phyloP scores from a whole-genome alignment of 1,140 invertebrate species.

The Lerema accius region DNA sequence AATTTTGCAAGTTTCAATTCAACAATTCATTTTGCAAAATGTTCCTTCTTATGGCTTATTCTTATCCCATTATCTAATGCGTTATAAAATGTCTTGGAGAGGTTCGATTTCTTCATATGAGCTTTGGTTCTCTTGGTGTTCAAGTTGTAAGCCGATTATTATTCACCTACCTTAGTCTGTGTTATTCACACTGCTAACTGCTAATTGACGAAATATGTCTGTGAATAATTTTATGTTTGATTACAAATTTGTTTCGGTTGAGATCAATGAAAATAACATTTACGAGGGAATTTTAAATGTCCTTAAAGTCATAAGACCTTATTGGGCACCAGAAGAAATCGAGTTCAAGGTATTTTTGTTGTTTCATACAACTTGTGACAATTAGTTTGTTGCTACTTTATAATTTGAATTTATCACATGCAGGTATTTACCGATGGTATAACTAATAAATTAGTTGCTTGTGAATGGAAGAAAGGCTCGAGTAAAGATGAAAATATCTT shows the following conservation, averaged over 20 bases:
- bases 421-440: constrained; percentile 97
- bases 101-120: constrained; percentile 5
- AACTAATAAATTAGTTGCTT: constrained; percentile 95
- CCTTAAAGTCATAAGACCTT: constrained; percentile 70
- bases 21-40: no score
- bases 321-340: constrained; percentile 69
- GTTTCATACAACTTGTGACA: constrained; percentile 81
- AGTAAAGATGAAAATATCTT: constrained; percentile 87
- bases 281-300: constrained; percentile 71
- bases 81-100: constrained; percentile 11
- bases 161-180: no score
- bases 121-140: not conserved
- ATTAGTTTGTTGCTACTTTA: constrained; percentile 17
- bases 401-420: constrained; percentile 23
- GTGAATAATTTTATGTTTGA: constrained; percentile 50
- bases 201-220: constrained; percentile 40
- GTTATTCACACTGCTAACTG: not conserved
- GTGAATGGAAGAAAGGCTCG: constrained; percentile 68
- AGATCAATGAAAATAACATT: constrained; percentile 68
- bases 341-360: constrained; percentile 22
- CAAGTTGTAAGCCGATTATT: not conserved
- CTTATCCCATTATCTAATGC: not conserved
- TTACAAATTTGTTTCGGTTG: constrained; percentile 63
- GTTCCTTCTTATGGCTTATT: no score
- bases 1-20: no score